A percentile compares a stretch with the other conserved stretches of the same genome.
These are phyloP conservation scores for Glandiceps talaboti DNA, from an alignment of 53 echinoderm and acorn worm genomes.

Conservation along the genomic window DNA sequence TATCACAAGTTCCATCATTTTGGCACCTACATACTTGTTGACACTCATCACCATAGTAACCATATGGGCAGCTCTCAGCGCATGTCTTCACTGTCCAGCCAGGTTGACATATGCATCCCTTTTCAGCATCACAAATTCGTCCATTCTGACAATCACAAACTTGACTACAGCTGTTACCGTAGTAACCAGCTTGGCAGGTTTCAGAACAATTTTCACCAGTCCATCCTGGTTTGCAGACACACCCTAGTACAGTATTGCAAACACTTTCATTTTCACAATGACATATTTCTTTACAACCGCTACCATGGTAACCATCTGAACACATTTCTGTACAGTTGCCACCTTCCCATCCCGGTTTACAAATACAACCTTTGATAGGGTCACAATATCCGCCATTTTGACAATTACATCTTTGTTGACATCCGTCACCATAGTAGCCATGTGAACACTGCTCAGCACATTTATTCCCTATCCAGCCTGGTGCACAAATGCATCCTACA, in stretches of 20 bases:
- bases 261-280: slow-evolving; percentile 38
- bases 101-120: slow-evolving; percentile 2
- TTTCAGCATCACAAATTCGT: slow-evolving; percentile 14
- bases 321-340: slow-evolving; percentile 34
- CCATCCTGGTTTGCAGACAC: neutral
- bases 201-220: neutral
- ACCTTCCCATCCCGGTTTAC: slow-evolving; percentile 56
- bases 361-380: slow-evolving; percentile 42
- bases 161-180: slow-evolving; percentile 8
- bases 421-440: slow-evolving; percentile 41
- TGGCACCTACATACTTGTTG: slow-evolving; percentile 35
- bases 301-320: slow-evolving; percentile 7
- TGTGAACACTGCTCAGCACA: slow-evolving; percentile 30
- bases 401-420: slow-evolving; percentile 41
- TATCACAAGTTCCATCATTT: slow-evolving; percentile 56
- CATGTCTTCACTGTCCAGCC: neutral
- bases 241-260: slow-evolving; percentile 34
- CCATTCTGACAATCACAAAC: slow-evolving; percentile 26
- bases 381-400: slow-evolving; percentile 58
- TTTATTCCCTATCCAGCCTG: too few species aligned
- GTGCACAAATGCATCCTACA: too few species aligned
- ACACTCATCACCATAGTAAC: slow-evolving; percentile 40
- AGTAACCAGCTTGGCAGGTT: neutral
- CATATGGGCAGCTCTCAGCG: slow-evolving; percentile 24
- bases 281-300: slow-evolving; percentile 5